These are phyloP conservation scores for Gymnothorax javanicus DNA, from an alignment of 2,797 vertebrate species.

Conservation along the genomic window DNA sequence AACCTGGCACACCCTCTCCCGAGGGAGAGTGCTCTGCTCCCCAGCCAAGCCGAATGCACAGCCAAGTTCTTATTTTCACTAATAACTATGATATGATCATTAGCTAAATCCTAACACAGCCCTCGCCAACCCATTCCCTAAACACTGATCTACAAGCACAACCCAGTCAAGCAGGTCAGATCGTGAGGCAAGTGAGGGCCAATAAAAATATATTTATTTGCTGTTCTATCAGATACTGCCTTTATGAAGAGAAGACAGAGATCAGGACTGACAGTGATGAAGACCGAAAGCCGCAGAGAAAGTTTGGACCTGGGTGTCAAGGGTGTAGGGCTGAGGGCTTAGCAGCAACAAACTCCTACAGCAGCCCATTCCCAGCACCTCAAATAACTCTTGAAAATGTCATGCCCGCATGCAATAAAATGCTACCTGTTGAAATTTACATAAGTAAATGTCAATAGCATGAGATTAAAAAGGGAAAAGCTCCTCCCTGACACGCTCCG, in stretches of 20 bases:
- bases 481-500: background rate
- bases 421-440: constrained; percentile 8
- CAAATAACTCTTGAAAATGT: constrained; percentile 1
- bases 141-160: background rate
- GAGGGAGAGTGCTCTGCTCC: background rate
- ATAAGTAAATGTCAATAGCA: constrained; percentile 13
- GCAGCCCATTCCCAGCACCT: background rate
- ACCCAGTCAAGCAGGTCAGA: background rate
- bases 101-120: background rate
- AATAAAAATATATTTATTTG: no score
- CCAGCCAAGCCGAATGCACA: no score
- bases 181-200: background rate
- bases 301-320: background rate
- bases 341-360: constrained; percentile 37
- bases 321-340: background rate
- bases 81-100: background rate
- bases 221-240: no score
- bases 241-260: no score
- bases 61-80: no score
- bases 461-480: background rate
- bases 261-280: no score
- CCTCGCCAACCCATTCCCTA: no score
- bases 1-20: background rate
- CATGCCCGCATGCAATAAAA: constrained; percentile 2
- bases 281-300: no score